Evolutionary conservation across 2,797 vertebrate genomes (phyloP).

Genomic region (Pseudochirops cupreus): DNA sequence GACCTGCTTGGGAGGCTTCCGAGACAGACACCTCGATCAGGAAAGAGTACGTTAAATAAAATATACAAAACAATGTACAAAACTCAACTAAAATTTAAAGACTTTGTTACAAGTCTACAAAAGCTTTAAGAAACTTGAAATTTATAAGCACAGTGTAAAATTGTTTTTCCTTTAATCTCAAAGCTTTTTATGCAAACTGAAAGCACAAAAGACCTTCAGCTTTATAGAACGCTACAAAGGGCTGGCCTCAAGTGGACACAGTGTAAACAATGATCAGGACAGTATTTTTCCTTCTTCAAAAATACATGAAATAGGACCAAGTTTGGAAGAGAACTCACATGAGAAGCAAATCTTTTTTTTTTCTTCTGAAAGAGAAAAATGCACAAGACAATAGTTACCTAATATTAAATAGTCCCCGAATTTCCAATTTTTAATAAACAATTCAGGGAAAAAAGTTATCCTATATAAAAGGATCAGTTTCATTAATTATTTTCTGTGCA

Average conservation of each 20-base stretch:
- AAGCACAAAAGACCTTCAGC: slow-evolving; percentile 88
- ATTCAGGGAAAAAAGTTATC: slow-evolving; percentile 75
- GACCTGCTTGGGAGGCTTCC: slow-evolving; percentile 85
- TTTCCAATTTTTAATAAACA: slow-evolving; percentile 70
- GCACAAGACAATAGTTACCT: slow-evolving; percentile 78
- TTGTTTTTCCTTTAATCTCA: slow-evolving; percentile 88
- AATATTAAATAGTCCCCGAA: slow-evolving; percentile 80
- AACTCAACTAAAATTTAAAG: slow-evolving; percentile 89
- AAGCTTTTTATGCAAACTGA: slow-evolving; percentile 87
- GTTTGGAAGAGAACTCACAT: slow-evolving; percentile 83
- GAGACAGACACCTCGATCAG: slow-evolving; percentile 86
- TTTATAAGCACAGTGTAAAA: slow-evolving; percentile 90
- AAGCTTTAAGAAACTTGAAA: slow-evolving; percentile 90
- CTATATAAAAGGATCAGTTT: slow-evolving; percentile 74
- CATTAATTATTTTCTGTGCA: slow-evolving; percentile 80
- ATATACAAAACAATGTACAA: slow-evolving; percentile 90
- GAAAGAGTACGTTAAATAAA: slow-evolving; percentile 89
- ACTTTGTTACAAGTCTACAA: slow-evolving; percentile 89
- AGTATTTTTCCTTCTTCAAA: slow-evolving; percentile 87
- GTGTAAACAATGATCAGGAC: slow-evolving; percentile 88
- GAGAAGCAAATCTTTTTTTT: slow-evolving; percentile 78
- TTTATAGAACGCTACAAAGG: slow-evolving; percentile 88
- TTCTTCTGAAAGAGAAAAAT: slow-evolving; percentile 78
- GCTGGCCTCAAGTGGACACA: slow-evolving; percentile 88
- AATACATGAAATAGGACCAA: slow-evolving; percentile 86